A percentile compares a stretch with the other conserved stretches of the same genome.
phyloP scores from a whole-genome alignment of 2,113 vertebrate species.

The Anarrhichthys ocellatus region DNA sequence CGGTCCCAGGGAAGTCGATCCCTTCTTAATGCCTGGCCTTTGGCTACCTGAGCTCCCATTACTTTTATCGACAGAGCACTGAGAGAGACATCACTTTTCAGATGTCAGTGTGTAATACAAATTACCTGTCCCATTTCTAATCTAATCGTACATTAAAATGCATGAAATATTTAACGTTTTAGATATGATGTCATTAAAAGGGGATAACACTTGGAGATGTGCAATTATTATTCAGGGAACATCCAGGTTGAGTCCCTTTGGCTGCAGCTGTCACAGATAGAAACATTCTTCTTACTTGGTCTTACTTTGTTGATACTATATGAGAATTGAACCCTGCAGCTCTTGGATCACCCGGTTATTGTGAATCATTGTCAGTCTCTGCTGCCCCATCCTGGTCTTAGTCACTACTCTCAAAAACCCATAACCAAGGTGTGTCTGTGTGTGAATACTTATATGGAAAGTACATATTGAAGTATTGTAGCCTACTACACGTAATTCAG shows the following conservation, averaged over 20 bases:
- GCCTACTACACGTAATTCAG: neutral
- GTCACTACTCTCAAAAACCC: neutral
- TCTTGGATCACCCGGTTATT: neutral
- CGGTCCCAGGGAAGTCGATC: constrained; percentile 33
- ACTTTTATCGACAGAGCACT: constrained; percentile 24
- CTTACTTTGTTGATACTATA: neutral
- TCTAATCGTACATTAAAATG: constrained; percentile 13
- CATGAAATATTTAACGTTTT: constrained; percentile 13
- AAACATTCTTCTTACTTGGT: neutral
- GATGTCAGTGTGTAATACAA: constrained; percentile 29
- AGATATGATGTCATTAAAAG: constrained; percentile 5
- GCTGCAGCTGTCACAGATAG: constrained; percentile 10
- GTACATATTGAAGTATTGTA: neutral
- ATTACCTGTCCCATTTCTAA: constrained; percentile 26
- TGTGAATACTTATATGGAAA: neutral
- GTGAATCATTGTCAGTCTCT: constrained; percentile 17
- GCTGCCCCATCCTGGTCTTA: constrained; percentile 44
- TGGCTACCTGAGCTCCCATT: constrained; percentile 51
- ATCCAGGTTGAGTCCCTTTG: neutral
- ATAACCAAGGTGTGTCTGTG: neutral
- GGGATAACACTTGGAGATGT: constrained; percentile 9
- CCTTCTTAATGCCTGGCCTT: constrained; percentile 53
- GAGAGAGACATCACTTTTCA: constrained; percentile 28
- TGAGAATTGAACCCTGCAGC: constrained; percentile 5
- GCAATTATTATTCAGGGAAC: constrained; percentile 9